phyloP scores from a whole-genome alignment of 2,113 vertebrate genomes.

The Stercorarius parasiticus region DNA sequence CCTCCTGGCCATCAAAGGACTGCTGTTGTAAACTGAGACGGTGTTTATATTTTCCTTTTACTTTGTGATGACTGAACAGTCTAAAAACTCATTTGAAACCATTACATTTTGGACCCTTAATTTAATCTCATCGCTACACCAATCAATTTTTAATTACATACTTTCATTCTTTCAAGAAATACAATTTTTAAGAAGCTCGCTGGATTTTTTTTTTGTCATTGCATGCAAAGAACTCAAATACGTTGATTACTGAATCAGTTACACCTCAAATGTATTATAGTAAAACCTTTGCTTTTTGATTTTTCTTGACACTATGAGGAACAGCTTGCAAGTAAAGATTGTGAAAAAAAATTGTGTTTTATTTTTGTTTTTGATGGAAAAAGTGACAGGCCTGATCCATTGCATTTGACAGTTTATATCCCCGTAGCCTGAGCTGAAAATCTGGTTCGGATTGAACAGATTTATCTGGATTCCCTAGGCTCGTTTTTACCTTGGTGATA shows the following conservation, averaged over 20 bases:
- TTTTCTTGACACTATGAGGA: not conserved
- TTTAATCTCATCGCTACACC: not conserved
- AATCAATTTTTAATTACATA: not conserved
- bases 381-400: slow-evolving; percentile 27
- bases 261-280: not conserved
- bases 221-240: not conserved
- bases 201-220: not conserved
- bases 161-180: not conserved
- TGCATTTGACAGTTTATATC: slow-evolving; percentile 47
- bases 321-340: not conserved
- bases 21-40: not conserved
- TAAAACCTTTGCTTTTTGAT: not conserved
- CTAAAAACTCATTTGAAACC: not conserved
- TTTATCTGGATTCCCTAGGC: slow-evolving; percentile 23
- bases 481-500: not conserved
- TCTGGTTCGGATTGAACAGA: slow-evolving; percentile 42
- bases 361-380: not conserved
- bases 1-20: not conserved
- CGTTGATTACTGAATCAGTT: not conserved
- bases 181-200: not conserved
- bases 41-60: not conserved
- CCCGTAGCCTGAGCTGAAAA: slow-evolving; percentile 28
- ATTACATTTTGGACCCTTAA: not conserved
- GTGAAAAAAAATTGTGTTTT: not conserved
- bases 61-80: not conserved